A percentile compares a stretch with the other conserved stretches of the same genome.
Evolutionary conservation across 2,113 vertebrate genomes (phyloP).

Genomic region (Thermophis baileyi): DNA sequence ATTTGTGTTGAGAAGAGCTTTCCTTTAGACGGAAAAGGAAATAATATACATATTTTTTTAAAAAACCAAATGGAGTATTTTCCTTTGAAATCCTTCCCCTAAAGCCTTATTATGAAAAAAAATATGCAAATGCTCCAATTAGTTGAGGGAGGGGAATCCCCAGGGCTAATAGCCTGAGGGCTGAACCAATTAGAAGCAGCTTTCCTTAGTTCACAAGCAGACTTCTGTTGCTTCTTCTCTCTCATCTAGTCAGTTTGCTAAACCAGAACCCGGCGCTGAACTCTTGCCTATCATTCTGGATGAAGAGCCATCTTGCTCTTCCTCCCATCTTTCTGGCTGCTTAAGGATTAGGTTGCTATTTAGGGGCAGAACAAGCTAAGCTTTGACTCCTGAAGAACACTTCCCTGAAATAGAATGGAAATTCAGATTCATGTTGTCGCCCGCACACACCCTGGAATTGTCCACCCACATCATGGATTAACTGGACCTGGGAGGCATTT

Average conservation of each 20-base stretch:
- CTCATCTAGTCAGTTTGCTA: constrained; percentile 8
- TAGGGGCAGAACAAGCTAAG: neutral
- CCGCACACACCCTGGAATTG: neutral
- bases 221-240: constrained; percentile 16
- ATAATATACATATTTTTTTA: neutral
- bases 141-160: constrained; percentile 28
- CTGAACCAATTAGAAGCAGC: constrained; percentile 22
- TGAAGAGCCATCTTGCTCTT: neutral
- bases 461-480: neutral
- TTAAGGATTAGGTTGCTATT: constrained; percentile 14
- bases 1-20: neutral
- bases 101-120: constrained; percentile 31
- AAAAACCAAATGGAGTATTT: neutral
- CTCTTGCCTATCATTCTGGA: neutral
- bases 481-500: neutral
- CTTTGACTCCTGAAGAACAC: neutral
- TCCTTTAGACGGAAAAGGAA: neutral
- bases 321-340: neutral
- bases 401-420: constrained; percentile 2
- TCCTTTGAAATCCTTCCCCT: constrained; percentile 19
- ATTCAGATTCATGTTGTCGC: neutral
- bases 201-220: constrained; percentile 16
- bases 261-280: neutral
- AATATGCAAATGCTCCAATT: constrained; percentile 32
- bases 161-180: constrained; percentile 30